Percentiles rank a stretch among this genome's conserved stretches.
phyloP scores from a whole-genome alignment of 2,888 invertebrate genomes.

The Cantharis nigra region DNA sequence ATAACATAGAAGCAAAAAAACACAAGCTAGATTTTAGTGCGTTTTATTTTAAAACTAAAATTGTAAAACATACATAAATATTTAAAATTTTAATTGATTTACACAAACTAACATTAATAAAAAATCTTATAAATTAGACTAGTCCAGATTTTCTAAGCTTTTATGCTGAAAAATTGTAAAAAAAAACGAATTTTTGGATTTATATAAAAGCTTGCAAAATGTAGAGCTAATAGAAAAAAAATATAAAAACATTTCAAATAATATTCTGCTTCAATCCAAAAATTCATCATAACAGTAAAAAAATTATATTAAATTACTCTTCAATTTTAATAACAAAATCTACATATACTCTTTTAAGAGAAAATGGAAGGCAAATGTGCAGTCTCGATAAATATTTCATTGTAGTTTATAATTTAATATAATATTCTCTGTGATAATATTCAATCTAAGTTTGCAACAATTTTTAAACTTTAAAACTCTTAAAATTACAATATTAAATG shows the following conservation, averaged over 20 bases:
- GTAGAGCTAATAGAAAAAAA: too few species aligned
- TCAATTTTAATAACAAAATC: constrained; percentile 8
- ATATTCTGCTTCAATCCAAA: too few species aligned
- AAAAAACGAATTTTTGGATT: too few species aligned
- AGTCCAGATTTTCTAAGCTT: too few species aligned
- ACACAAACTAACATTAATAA: constrained; percentile 15
- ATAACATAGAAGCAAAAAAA: not conserved
- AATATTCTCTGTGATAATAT: not conserved
- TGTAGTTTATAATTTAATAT: not conserved
- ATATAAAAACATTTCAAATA: too few species aligned
- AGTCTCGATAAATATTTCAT: constrained; percentile 45
- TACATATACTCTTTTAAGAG: constrained; percentile 36
- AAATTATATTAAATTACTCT: constrained; percentile 1
- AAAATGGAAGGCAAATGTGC: constrained; percentile 53
- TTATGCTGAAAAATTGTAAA: too few species aligned
- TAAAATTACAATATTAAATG: not conserved
- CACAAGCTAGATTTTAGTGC: not conserved
- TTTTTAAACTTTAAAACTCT: not conserved
- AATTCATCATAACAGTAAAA: constrained; percentile 11
- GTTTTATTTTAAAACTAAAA: not conserved
- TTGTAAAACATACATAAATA: not conserved
- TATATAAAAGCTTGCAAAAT: too few species aligned
- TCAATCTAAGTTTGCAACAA: not conserved
- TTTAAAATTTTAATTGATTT: not conserved
- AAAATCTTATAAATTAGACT: constrained; percentile 20